Base-by-base conservation (phyloP, 2,888 invertebrate genomes). In the Cinara cedri region DNA sequence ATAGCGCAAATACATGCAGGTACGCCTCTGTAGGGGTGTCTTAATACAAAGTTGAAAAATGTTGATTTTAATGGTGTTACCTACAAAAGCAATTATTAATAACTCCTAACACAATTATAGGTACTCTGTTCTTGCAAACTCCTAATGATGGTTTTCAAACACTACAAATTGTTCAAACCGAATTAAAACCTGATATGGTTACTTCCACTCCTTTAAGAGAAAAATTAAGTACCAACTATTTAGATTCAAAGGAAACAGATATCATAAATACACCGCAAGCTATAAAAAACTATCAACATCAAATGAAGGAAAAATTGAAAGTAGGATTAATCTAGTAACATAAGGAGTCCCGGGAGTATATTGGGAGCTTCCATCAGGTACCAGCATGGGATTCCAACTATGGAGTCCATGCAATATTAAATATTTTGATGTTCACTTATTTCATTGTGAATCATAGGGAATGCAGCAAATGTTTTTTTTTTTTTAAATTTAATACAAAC, bases 1-100 rank as follows among this genome's bases (percentile, higher is more conserved):
- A 97, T 99, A 95, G 98, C 98, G 0, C 87, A 99, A 24, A 96
- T 96, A 3, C 97, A 98, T 86, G 97, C 97, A 1, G 98, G 99
- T 85, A 99, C 98, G 0, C 98, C 98, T 0, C 87, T 99, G 21
- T 98, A 98, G 86, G 94, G 98, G 66, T 99, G 99, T 0, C 85
- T 95, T 34, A 99, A 99, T 86, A 98, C 98, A 0, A 96, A 97
- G 0, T 88, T 99, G 8, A 92, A 93, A 81, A 92, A 96, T 84
- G 90, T 93, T 0, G 97, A 98, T 86, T 97, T 98, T 86, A 90
- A 91, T 21, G 92, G 95, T 2, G 90, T 93, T 0, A 87, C 94
- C 82, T 97, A 1, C 91, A 91, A 83, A 87, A 90, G 26, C 91
- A 89, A 70, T 85, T 88, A 0, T 87, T 93, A 0, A 90, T 93